Percentiles rank a stretch among this genome's conserved stretches.
These are phyloP conservation scores for Adelges cooleyi DNA, from an alignment of 1,140 invertebrate genomes.

Conservation along the genomic window DNA sequence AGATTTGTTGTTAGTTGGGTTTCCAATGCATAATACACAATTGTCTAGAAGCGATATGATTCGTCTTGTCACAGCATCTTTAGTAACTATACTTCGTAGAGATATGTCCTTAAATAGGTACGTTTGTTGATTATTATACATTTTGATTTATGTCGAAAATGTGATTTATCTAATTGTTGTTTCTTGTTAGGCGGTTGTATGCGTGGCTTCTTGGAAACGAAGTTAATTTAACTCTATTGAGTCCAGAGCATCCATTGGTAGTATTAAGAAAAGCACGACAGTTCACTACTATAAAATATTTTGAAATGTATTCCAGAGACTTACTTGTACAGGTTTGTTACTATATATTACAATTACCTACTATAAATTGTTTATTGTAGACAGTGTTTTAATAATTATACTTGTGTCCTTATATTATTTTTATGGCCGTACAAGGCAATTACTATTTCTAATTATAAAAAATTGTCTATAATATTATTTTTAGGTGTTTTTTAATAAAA, in stretches of 20 bases:
- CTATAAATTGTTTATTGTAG: too few species aligned
- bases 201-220: constrained; percentile 71
- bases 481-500: too few species aligned
- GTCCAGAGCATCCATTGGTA: constrained; percentile 38
- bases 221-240: constrained; percentile 48
- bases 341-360: too few species aligned
- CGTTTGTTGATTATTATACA: too few species aligned
- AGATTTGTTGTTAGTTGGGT: constrained; percentile 71
- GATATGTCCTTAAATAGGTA: constrained; percentile 86
- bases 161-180: constrained; percentile 15
- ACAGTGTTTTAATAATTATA: too few species aligned
- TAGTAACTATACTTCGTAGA: constrained; percentile 71
- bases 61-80: constrained; percentile 61
- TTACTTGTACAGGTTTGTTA: constrained; percentile 45
- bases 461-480: too few species aligned
- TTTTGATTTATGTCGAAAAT: constrained; percentile 8
- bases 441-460: too few species aligned
- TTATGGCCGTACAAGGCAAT: too few species aligned
- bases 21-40: constrained; percentile 75
- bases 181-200: constrained; percentile 54
- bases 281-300: constrained; percentile 47
- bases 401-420: too few species aligned
- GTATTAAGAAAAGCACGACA: constrained; percentile 37
- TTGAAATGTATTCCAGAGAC: constrained; percentile 59
- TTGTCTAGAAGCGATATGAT: constrained; percentile 62